Evolutionary conservation across 2,113 vertebrate species (phyloP), one percentile per base, ranked within the genome.

Genomic region (Taxidea taxus): DNA sequence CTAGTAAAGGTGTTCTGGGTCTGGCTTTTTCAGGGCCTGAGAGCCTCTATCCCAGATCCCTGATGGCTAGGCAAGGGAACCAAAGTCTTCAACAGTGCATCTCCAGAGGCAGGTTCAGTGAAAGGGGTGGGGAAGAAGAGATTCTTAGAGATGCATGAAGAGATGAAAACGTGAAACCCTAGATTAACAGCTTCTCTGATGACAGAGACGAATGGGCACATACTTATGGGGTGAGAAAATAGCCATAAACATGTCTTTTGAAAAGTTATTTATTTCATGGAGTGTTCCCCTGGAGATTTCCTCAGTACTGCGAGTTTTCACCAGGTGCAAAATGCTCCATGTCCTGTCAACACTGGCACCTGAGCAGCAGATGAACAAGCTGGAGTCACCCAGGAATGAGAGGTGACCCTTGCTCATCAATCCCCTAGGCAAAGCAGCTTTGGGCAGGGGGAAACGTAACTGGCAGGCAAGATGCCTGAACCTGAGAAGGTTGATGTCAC

Each of bases 91-190:
- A 84, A 49, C 70, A 77, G 8, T 37, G 12, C 37, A 74, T 92
- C 84, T 95, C 83, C 29, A 66, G 39, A 66, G 84, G 2, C 9
- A 58, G 7, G 13, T 60, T 95, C 92, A 94, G 25, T 2, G 4
- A 54, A 77, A 93, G 6, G 51, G 20, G 42, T 91, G 34, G 82
- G 29, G 12, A 89, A 90, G 23, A 96, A 96, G 82, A 44, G 7
- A 72, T 72, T 66, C 13, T 64, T 78, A 81, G 31, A 97, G 77
- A 83, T 68, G 75, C 20, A 94, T 83, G 12, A 93, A 60, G 66
- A 96, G 51, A 90, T 90, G 44, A 95, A 96, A 96, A 93, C n/a
- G 3, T 85, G 78, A 92, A 93, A 96, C 25, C 6, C 7, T 91
- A 91, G 64, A 93, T 93, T 91, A 97, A 37, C 54, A 93, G 54